Evolutionary conservation across 2,797 vertebrate species (phyloP).

Genomic region (Tauraco hartlaubi): DNA sequence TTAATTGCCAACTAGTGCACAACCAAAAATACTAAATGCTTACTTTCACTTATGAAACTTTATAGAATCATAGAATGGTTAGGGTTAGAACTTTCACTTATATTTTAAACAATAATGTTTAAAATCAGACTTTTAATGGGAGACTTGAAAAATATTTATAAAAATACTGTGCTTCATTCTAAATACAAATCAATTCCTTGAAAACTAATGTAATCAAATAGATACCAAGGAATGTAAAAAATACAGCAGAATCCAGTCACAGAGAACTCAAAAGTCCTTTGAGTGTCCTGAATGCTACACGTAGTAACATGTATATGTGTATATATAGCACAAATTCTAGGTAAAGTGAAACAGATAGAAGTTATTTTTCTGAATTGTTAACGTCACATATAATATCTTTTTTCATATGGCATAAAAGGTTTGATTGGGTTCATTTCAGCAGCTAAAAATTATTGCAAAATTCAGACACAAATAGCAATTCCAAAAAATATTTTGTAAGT

Average conservation of each 20-base stretch:
- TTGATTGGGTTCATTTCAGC: background rate
- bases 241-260: background rate
- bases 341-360: background rate
- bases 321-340: background rate
- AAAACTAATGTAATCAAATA: background rate
- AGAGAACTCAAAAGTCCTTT: background rate
- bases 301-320: background rate
- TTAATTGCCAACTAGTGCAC: background rate
- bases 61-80: too few species aligned
- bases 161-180: background rate
- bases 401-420: background rate
- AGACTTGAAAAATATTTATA: background rate
- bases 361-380: background rate
- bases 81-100: background rate
- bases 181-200: background rate
- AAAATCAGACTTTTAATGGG: background rate
- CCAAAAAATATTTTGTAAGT: background rate
- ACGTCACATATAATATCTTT: background rate
- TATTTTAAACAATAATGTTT: background rate
- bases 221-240: background rate
- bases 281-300: background rate
- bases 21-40: background rate
- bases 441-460: background rate
- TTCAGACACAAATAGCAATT: background rate
- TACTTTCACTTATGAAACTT: background rate